Base-by-base conservation (phyloP, 2,888 invertebrate species). In the Cecidostiba fungosa region DNA sequence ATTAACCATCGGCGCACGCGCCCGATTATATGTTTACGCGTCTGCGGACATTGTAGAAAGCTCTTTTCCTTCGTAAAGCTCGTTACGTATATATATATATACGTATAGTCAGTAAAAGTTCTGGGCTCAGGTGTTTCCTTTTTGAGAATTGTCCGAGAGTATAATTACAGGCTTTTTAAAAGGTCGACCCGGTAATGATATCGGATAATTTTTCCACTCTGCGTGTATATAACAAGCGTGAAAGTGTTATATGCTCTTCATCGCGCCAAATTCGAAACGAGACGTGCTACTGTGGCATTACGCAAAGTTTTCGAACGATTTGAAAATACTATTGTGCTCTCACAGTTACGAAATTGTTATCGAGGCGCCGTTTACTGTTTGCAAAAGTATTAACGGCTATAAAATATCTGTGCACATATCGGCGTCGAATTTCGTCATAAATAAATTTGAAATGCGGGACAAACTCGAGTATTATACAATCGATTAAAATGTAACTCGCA, bases 41-140 rank as follows among this genome's bases (percentile, higher is more conserved):
- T 54, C 29, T 12, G 76, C 29, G 32, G 50, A 76, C 32, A 47
- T 12, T 19, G 54, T 76, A 76, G 76, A 76, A 76, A 54, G 76
- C 54, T 54, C 19, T 70, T 70, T 70, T 70, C 36, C n/a, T n/a
- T 70, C 32, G 16, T 70, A 4, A 70, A 70, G 70, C 70, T 36
- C 32, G n/a, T 70, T 70, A 70, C 32, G 70, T 36, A 32, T 26
- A 32, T 32, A 32, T 32, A 32, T 32, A 10, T 10, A 32, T 32
- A 32, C 3, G 2, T 10, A 10, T 10, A 43, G 43, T 14, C 36
- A n/a, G 70, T 70, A 70, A 70, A 70, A 70, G 70, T 70, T 39
- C 10, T 23, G 59, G 5, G 19, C 70, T 36, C 70, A 32, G 36
- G 23, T 59, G n/a, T 59, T 59, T 59, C 10, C 23, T 59, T 59